Evolutionary conservation across 2,888 invertebrate species (phyloP).

Genomic region (Drosophila sordidula): DNA sequence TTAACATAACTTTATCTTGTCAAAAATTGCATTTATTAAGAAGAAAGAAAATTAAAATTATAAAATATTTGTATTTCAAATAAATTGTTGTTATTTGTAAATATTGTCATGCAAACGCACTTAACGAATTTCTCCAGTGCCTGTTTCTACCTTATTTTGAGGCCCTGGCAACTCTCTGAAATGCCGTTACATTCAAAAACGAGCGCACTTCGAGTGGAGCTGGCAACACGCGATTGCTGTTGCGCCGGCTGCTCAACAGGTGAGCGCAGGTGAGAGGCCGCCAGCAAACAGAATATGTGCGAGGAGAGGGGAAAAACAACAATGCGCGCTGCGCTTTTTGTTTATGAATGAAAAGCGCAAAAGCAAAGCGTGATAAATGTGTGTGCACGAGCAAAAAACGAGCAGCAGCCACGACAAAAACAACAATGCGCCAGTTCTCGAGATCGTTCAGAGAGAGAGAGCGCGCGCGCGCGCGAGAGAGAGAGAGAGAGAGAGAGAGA

Average conservation of each 20-base stretch:
- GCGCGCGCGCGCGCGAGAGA: conserved; percentile 1
- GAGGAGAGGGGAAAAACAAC: conserved; percentile 32
- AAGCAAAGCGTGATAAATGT: conserved; percentile 67
- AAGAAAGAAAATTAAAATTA: too few relatives aligned
- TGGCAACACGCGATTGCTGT: conserved; percentile 37
- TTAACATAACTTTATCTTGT: too few relatives aligned
- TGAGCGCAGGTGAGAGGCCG: conserved; percentile 50
- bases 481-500: conserved; percentile 4
- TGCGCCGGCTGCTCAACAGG: conserved; percentile 60
- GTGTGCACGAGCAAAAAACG: conserved; percentile 55
- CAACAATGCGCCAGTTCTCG: conserved; percentile 41
- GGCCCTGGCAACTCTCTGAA: conserved; percentile 24
- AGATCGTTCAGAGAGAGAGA: conserved; percentile 14
- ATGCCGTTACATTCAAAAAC: conserved; percentile 36
- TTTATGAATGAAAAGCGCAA: conserved; percentile 76
- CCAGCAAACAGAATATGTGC: neutral
- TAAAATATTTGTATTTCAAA: too few relatives aligned
- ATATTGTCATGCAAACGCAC: too few relatives aligned
- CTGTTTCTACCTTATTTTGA: neutral
- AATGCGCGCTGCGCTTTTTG: conserved; percentile 62
- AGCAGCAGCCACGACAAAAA: conserved; percentile 30
- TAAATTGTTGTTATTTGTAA: too few relatives aligned
- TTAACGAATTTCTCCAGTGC: neutral
- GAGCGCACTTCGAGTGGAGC: conserved; percentile 11
- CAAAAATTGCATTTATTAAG: too few relatives aligned